Percentiles rank a stretch among this genome's conserved stretches.
Evolutionary conservation across 53 echinoderm and acorn worm species (phyloP).

Genomic region (Zoroaster sp.): DNA sequence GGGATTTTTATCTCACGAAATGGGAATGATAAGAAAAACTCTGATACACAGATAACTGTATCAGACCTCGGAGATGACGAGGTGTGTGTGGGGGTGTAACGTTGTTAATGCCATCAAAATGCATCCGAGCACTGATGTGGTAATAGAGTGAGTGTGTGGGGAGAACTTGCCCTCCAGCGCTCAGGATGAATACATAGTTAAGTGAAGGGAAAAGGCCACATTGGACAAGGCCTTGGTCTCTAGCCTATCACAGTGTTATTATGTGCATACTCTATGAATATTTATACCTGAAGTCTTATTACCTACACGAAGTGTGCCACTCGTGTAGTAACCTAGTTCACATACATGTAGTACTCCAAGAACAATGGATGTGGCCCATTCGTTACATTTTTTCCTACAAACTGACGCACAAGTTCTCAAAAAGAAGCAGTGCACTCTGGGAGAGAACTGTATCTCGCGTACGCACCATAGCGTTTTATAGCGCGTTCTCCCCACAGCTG

Average conservation of each 20-base stretch:
- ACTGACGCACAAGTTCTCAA: too few relatives aligned
- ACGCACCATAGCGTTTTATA: too few relatives aligned
- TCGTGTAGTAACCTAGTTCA: too few relatives aligned
- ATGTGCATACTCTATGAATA: not conserved
- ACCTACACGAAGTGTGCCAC: too few relatives aligned
- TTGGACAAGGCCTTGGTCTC: not conserved
- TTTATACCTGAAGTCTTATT: not conserved
- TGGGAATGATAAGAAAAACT: not conserved
- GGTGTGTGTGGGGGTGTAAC: constrained; percentile 29
- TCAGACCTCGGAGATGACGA: not conserved
- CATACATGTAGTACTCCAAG: too few relatives aligned
- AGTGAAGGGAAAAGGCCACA: not conserved
- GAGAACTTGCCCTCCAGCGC: not conserved
- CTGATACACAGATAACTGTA: not conserved
- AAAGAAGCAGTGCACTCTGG: too few relatives aligned
- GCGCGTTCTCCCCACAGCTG: too few relatives aligned
- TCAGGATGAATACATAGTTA: not conserved
- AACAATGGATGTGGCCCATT: too few relatives aligned
- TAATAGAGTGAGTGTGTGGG: not conserved
- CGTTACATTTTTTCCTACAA: too few relatives aligned
- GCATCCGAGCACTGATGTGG: constrained; percentile 16
- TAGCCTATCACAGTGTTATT: not conserved
- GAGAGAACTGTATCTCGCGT: too few relatives aligned
- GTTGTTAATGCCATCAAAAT: constrained; percentile 14
- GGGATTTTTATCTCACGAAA: constrained; percentile 8